Conservation (phyloP, 2,888 invertebrate genomes). For the Eupithecia insigniata region DNA sequence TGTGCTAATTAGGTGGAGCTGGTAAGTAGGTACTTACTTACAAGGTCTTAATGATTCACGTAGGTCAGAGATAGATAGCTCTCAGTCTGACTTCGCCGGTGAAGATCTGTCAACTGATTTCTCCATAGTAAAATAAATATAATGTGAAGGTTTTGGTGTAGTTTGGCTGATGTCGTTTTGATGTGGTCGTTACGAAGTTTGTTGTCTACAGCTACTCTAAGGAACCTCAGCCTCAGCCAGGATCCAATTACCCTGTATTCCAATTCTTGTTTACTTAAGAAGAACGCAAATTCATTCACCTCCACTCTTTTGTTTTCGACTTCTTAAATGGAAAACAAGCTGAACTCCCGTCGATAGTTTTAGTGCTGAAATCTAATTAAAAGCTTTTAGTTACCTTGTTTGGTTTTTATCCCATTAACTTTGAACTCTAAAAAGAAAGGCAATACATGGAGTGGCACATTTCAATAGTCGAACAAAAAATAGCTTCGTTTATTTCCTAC, state of each 20-base stretch:
- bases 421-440: background rate
- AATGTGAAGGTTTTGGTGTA: background rate
- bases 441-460: background rate
- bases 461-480: background rate
- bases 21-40: background rate
- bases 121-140: background rate
- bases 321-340: constrained; percentile 46
- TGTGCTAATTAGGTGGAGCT: background rate
- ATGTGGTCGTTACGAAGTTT: background rate
- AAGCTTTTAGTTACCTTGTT: constrained; percentile 25
- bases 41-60: background rate
- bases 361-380: constrained; percentile 35
- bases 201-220: constrained; percentile 9
- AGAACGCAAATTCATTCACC: constrained; percentile 65
- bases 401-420: constrained; percentile 16
- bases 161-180: background rate
- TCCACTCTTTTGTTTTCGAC: constrained; percentile 49
- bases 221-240: constrained; percentile 50
- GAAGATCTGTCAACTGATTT: background rate
- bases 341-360: constrained; percentile 35
- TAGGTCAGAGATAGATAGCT: background rate
- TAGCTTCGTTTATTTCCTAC: background rate
- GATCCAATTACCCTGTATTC: constrained; percentile 67
- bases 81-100: background rate
- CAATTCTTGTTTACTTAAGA: constrained; percentile 60